A percentile compares a stretch with the other conserved stretches of the same genome.
Evolutionary conservation across 2,888 invertebrate species (phyloP).

Genomic region (Hydroisotoma schaefferi): DNA sequence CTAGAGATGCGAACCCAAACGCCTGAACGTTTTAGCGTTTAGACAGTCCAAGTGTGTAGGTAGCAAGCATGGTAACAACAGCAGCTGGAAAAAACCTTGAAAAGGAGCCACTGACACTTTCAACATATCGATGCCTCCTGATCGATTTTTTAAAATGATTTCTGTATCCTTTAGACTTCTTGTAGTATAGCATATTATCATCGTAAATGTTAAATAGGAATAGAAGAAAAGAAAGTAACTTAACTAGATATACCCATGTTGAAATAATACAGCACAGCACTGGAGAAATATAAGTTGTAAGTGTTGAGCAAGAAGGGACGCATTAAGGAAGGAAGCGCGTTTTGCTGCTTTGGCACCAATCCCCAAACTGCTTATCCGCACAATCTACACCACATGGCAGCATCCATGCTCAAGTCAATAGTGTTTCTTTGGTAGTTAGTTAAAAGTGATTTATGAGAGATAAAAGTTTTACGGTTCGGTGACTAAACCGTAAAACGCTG

Average conservation of each 20-base stretch:
- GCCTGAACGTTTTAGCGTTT: background rate
- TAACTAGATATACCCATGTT: too few species aligned
- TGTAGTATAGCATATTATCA: too few species aligned
- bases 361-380: constrained; percentile 1
- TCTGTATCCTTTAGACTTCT: too few species aligned
- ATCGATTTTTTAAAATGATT: constrained; percentile 4
- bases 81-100: too few species aligned
- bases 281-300: too few species aligned
- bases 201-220: too few species aligned
- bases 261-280: too few species aligned
- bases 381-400: constrained; percentile 4
- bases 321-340: constrained; percentile 15
- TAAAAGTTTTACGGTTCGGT: constrained; percentile 12
- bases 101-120: background rate
- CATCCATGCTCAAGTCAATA: background rate
- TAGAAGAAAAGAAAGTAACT: too few species aligned
- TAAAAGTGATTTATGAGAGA: constrained; percentile 16
- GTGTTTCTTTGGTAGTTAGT: constrained; percentile 2
- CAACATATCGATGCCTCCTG: background rate
- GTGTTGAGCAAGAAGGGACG: background rate
- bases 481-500: too few species aligned
- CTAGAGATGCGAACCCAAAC: background rate
- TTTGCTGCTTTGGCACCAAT: constrained; percentile 1
- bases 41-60: background rate
- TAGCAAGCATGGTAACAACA: background rate